Evolutionary conservation across 2,888 invertebrate species (phyloP).

Genomic region (Leptinotarsa tumamoca): DNA sequence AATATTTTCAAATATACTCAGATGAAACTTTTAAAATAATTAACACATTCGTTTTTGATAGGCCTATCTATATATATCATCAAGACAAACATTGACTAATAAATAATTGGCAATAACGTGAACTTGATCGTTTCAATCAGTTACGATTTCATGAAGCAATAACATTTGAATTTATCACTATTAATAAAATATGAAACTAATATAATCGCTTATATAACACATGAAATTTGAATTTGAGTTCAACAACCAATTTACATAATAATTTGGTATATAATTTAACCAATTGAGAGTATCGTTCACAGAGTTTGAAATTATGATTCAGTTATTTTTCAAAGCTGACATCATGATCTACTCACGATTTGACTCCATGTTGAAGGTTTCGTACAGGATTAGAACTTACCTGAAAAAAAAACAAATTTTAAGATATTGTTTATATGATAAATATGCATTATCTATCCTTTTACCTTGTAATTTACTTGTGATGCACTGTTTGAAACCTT

Average conservation of each 20-base stretch:
- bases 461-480: background rate
- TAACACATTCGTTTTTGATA: no score
- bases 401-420: background rate
- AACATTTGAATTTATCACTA: background rate
- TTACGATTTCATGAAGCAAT: background rate
- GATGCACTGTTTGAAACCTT: no score
- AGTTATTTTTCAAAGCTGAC: background rate
- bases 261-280: background rate
- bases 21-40: no score
- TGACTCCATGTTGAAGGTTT: background rate
- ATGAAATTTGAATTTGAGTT: constrained; percentile 9
- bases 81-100: background rate
- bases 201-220: background rate
- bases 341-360: background rate
- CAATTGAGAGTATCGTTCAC: background rate
- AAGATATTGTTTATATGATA: background rate
- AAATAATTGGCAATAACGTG: background rate
- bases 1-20: no score
- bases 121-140: background rate
- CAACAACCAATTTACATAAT: background rate
- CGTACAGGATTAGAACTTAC: background rate
- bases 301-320: background rate
- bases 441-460: background rate
- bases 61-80: background rate
- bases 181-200: background rate